phyloP scores from a whole-genome alignment of 1,140 invertebrate genomes.

The Bemisia tabaci region DNA sequence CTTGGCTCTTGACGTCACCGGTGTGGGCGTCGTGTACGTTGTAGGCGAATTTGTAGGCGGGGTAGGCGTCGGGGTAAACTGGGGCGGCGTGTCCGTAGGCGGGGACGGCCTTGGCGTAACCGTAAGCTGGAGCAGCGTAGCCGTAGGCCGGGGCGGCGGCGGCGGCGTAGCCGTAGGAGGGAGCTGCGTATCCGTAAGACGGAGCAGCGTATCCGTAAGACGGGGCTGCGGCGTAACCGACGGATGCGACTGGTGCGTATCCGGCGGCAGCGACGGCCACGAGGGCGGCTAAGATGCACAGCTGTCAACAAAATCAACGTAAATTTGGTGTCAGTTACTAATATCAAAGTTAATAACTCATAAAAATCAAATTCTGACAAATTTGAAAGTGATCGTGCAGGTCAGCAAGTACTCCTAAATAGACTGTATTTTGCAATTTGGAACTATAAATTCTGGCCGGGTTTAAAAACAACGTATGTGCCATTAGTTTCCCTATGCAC shows the following conservation, averaged over 20 bases:
- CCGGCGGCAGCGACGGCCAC: constrained; percentile 8
- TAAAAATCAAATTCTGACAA: too few species aligned
- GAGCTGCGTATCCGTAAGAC: constrained; percentile 10
- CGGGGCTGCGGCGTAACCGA: constrained; percentile 12
- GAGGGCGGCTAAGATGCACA: constrained; percentile 17
- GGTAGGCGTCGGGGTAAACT: constrained; percentile 15
- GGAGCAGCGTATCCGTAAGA: constrained; percentile 18
- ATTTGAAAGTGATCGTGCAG: too few species aligned
- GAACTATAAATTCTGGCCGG: too few species aligned
- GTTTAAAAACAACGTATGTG: too few species aligned
- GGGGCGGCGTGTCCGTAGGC: neutral
- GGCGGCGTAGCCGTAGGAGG: constrained; percentile 11
- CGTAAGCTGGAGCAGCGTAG: constrained; percentile 5
- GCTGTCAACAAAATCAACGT: constrained; percentile 7
- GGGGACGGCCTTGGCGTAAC: neutral
- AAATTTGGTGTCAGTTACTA: too few species aligned
- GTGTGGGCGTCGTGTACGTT: constrained; percentile 38
- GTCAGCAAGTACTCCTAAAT: too few species aligned
- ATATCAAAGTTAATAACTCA: too few species aligned
- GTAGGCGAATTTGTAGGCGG: constrained; percentile 35
- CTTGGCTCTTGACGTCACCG: constrained; percentile 43
- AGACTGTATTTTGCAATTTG: too few species aligned
- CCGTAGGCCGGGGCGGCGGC: constrained; percentile 3
- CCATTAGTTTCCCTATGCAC: too few species aligned
- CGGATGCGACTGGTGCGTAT: constrained; percentile 7